Evolutionary conservation across 2,113 vertebrate species (phyloP).

Genomic region (Cromileptes altivelis): DNA sequence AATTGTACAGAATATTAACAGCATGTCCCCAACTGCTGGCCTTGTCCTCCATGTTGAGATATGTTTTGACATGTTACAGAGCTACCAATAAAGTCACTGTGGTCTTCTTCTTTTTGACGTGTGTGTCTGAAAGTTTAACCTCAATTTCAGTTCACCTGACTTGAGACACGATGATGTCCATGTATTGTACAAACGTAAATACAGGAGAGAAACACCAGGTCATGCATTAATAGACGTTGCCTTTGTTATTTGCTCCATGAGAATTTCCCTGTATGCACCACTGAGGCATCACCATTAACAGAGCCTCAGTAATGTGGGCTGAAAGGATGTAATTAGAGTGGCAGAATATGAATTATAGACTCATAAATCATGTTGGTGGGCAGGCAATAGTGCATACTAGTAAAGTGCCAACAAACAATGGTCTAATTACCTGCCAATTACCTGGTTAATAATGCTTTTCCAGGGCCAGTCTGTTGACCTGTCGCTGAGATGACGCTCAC

Average conservation of each 20-base stretch:
- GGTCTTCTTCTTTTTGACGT: background rate
- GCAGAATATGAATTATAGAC: constrained; percentile 69
- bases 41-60: background rate
- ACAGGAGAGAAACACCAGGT: background rate
- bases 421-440: constrained; percentile 76
- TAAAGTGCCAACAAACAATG: constrained; percentile 71
- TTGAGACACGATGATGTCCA: background rate
- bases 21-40: background rate
- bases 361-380: constrained; percentile 74
- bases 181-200: background rate
- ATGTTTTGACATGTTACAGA: constrained; percentile 16
- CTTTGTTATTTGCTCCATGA: background rate
- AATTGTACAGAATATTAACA: constrained; percentile 11
- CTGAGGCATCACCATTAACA: constrained; percentile 36
- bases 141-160: background rate
- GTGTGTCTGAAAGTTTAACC: background rate
- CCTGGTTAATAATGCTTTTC: constrained; percentile 73
- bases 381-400: constrained; percentile 58
- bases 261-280: background rate
- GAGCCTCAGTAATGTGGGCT: constrained; percentile 45
- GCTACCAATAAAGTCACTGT: background rate
- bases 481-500: constrained; percentile 19
- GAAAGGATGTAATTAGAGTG: constrained; percentile 66
- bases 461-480: constrained; percentile 53
- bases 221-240: too few relatives aligned